Conservation (phyloP, 2,113 vertebrate species). For the Xyrauchen texanus region DNA sequence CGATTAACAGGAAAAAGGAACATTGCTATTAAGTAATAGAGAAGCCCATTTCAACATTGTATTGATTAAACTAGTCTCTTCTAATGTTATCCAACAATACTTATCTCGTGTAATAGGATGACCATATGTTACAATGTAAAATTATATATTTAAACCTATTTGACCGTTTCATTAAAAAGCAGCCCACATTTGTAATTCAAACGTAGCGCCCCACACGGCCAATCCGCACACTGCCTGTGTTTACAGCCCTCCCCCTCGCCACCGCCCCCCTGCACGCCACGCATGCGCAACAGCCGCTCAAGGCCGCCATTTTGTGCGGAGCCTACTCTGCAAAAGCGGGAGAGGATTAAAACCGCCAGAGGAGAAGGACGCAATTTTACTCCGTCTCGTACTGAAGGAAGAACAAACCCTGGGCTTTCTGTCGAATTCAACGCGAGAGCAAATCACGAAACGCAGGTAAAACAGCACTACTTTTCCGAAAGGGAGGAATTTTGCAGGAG, state of each 20-base stretch:
- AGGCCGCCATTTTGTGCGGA: slow-evolving; percentile 93
- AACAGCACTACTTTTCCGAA: slow-evolving; percentile 76
- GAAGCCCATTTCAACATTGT: too few species aligned
- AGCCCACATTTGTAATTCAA: slow-evolving; percentile 55
- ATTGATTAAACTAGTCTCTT: too few species aligned
- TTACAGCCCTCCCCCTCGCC: slow-evolving; percentile 73
- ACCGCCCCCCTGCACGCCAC: slow-evolving; percentile 78
- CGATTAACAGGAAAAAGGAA: too few species aligned
- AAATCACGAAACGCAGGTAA: slow-evolving; percentile 76
- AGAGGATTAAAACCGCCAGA: slow-evolving; percentile 80
- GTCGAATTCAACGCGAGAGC: slow-evolving; percentile 62
- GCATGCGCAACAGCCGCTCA: slow-evolving; percentile 82
- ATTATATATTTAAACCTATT: background rate
- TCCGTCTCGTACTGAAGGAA: slow-evolving; percentile 63
- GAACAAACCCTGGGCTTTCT: slow-evolving; percentile 60
- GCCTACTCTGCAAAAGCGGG: slow-evolving; percentile 80
- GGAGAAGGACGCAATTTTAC: slow-evolving; percentile 68
- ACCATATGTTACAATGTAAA: too few species aligned
- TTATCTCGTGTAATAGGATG: too few species aligned
- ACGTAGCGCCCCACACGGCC: slow-evolving; percentile 74
- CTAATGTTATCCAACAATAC: too few species aligned
- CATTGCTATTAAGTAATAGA: too few species aligned
- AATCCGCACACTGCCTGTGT: slow-evolving; percentile 73
- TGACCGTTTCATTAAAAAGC: background rate
- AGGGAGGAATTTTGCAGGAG: slow-evolving; percentile 91